phyloP scores from a whole-genome alignment of 2,797 vertebrate genomes.

The Pangasius larnaudii region DNA sequence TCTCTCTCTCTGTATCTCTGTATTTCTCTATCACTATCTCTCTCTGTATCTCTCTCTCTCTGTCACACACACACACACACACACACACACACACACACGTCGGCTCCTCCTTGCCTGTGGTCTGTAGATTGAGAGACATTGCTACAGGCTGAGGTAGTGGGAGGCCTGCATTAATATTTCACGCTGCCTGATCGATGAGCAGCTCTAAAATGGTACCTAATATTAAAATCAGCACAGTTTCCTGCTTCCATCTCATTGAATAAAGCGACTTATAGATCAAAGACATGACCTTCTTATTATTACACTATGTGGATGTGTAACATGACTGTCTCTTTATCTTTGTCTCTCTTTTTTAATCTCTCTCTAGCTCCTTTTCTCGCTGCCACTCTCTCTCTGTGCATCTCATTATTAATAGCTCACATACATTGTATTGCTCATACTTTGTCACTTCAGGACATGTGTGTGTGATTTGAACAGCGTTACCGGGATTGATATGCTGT shows the following conservation, averaged over 20 bases:
- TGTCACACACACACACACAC: not conserved
- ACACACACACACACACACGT: not conserved
- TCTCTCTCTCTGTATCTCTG: not conserved
- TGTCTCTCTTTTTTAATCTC: not conserved
- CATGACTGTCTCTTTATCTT: not conserved
- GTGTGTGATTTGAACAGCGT: not conserved
- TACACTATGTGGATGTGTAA: not conserved
- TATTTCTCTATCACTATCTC: not conserved
- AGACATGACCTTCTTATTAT: constrained; percentile 9
- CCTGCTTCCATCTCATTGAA: constrained; percentile 40
- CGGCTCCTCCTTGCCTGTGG: not conserved
- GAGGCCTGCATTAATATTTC: constrained; percentile 72
- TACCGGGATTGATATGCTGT: constrained; percentile 15
- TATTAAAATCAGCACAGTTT: constrained; percentile 56
- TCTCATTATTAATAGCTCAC: not conserved
- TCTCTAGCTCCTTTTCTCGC: not conserved
- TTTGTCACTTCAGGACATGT: constrained; percentile 1
- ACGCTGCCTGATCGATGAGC: constrained; percentile 69
- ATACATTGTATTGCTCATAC: not conserved
- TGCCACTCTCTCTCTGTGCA: not conserved
- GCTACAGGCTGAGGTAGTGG: constrained; percentile 59
- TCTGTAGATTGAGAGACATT: constrained; percentile 53
- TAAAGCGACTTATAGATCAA: constrained; percentile 3
- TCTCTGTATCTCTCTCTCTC: constrained; percentile 2
- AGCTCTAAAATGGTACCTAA: constrained; percentile 67